phyloP scores from a whole-genome alignment of 35 echinoderm and acorn worm genomes.

The Heliocidaris erythrogramma region DNA sequence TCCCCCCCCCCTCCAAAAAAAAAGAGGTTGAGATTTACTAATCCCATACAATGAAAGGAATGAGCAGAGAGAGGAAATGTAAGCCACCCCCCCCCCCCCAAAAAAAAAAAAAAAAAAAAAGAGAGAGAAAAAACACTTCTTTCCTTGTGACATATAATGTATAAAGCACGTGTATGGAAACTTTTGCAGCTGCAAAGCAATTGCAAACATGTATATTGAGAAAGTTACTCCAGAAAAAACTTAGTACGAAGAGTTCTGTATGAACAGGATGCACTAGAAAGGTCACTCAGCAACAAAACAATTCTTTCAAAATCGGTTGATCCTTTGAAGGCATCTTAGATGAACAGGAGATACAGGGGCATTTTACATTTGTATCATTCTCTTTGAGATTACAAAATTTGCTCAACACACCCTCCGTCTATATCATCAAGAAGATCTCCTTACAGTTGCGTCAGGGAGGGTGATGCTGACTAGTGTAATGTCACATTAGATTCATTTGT shows the following conservation, averaged over 20 bases:
- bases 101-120: no score
- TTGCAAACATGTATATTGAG: no score
- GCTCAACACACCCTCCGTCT: neutral
- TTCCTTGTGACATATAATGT: no score
- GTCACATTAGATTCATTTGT: slow-evolving; percentile 13
- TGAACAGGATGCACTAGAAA: neutral
- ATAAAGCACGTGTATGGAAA: no score
- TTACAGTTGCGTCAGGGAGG: neutral
- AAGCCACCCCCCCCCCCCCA: no score
- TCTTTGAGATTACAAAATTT: neutral
- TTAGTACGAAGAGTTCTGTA: neutral
- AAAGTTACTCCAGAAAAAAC: neutral
- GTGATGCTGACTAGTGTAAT: neutral
- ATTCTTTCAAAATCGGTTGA: neutral
- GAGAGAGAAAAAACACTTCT: no score
- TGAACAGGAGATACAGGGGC: neutral
- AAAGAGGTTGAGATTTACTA: neutral
- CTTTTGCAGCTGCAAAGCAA: no score
- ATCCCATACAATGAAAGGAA: neutral
- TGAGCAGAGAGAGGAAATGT: neutral
- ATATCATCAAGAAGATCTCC: neutral
- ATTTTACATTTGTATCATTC: neutral
- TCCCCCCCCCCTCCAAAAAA: no score
- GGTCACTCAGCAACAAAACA: neutral
- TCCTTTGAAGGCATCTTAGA: neutral